Evolutionary conservation across 1,140 invertebrate species (phyloP), one percentile per base, ranked within the genome.

Genomic region (Thalassaphorura encarpata): DNA sequence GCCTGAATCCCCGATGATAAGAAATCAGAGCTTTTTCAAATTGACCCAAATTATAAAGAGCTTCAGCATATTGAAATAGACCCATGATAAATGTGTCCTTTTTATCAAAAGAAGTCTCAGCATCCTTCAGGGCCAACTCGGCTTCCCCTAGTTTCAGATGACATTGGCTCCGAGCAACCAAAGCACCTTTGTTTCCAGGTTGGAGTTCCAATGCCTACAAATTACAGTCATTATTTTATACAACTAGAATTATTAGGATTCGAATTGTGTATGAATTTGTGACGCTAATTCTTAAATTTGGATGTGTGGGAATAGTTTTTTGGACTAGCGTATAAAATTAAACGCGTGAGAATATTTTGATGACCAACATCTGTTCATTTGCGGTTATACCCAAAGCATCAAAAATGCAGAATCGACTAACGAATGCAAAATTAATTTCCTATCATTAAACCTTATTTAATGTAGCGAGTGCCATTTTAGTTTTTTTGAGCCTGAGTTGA

Each of bases 1-100:
- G 78, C 18, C 83, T 81, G 21, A 46, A 54, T n/a, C 59, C 59
- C 1, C 50, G 77, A 68, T 96, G 89, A 68, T 87, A 96, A 68
- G 83, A 91, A 62, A 96, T 87, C 1, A 96, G 75, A 64, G 90
- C 90, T 66, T 89, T 80, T 72, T 97, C 93, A 71, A 95, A 96
- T 68, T 93, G 83, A 0, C 89, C 90, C 3, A 92, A 77, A 69
- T 89, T 86, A 69, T 94, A 96, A 15, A 95, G 74, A 0, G 90
- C 82, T 74, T 97, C 92, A 1, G 91, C 92, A 74, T 95, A 95
- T 67, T 89, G 87, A 66, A 83, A 87, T 39, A 94, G 56, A 77
- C n/a, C 86, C 88, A 78, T 71, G 19, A 42, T 66, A 52, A 40
- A 63, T 40, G 19, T 54, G 8, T 63, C 52, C 33, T 53, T 56